A percentile compares a stretch with the other conserved stretches of the same genome.
These are phyloP conservation scores for Apotomis betuletana DNA, from an alignment of 2,888 invertebrate species.

Conservation along the genomic window DNA sequence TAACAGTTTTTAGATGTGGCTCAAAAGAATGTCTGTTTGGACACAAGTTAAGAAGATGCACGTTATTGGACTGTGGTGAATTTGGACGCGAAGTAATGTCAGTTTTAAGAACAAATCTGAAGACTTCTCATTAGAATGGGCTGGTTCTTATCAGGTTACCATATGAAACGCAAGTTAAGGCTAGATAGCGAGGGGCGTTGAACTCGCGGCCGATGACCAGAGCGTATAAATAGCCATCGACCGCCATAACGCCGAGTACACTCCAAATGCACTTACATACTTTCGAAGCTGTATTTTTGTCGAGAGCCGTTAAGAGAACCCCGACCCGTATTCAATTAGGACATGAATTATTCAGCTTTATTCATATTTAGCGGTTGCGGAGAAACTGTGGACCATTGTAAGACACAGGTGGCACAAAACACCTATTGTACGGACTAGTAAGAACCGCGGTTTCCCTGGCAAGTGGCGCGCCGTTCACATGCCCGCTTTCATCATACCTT, in stretches of 20 bases:
- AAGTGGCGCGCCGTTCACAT: constrained; percentile 67
- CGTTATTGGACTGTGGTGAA: too few species aligned
- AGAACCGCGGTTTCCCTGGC: constrained; percentile 65
- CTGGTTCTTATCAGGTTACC: constrained; percentile 59
- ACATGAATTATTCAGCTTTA: constrained; percentile 38
- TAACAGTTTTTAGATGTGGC: too few species aligned
- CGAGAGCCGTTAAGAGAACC: constrained; percentile 57
- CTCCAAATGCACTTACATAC: constrained; percentile 46
- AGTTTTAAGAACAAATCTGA: too few species aligned
- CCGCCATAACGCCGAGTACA: constrained; percentile 62
- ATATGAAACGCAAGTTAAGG: constrained; percentile 53
- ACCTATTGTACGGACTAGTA: constrained; percentile 50
- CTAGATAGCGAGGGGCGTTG: constrained; percentile 63
- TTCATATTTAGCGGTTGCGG: constrained; percentile 39
- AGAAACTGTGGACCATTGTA: constrained; percentile 37
- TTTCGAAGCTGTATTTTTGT: constrained; percentile 50
- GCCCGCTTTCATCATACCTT: constrained; percentile 71
- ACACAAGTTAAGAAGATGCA: too few species aligned
- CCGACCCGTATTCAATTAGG: constrained; percentile 40
- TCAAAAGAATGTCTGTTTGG: too few species aligned
- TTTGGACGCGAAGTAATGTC: too few species aligned
- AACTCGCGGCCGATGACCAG: constrained; percentile 59
- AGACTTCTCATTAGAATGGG: too few species aligned
- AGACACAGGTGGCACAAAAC: constrained; percentile 45
- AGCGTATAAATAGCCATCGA: constrained; percentile 72